Evolutionary conservation across 2,888 invertebrate species (phyloP), one percentile per base, ranked within the genome.

Genomic region (Acrobasis repandana): DNA sequence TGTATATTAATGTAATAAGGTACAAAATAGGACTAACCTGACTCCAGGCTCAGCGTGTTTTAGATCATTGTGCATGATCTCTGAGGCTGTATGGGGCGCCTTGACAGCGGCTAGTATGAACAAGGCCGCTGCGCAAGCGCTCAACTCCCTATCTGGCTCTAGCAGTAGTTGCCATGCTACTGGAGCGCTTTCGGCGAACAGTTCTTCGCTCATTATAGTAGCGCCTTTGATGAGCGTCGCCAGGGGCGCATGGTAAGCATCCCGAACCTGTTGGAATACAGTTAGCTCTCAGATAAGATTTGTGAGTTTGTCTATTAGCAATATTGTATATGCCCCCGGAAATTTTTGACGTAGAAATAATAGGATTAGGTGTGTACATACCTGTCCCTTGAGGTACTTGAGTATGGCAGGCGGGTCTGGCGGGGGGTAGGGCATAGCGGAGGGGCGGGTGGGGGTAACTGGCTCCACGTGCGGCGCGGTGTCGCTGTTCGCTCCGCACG

Each of bases 91-190:
- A 61, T 96, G 95, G 0, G 99, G 97, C 0, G 97, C 96, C 75
- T 97, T 96, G 0, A 99, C 98, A 0, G 99, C 97, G 0, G 97
- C 96, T 65, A 99, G 93, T 68, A 99, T 97, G 81, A 99, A 98
- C 16, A 98, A 91, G 0, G 98, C 96, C 0, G 98, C 97, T 36
- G 97, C 96, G 56, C 96, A 94, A 0, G 97, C 96, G 46, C 96
- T 94, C 9, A 97, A 95, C 82, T 97, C 97, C 69, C 97, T 94
- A 79, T 98, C 98, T n/a, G 95, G 94, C 79, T 99, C 99, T 49
- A 99, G 85, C 6, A 99, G 92, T 16, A 99, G 93, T 77, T 98
- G 97, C 99, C 99, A 99, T 0, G 98, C 97, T 0, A 98, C 96
- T 0, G 97, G 97, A 64, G 99, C 94, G 46, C 98, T 95, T 72